phyloP scores from a whole-genome alignment of 92 coral and sea anemone genomes.

The Phenganax subtilis region DNA sequence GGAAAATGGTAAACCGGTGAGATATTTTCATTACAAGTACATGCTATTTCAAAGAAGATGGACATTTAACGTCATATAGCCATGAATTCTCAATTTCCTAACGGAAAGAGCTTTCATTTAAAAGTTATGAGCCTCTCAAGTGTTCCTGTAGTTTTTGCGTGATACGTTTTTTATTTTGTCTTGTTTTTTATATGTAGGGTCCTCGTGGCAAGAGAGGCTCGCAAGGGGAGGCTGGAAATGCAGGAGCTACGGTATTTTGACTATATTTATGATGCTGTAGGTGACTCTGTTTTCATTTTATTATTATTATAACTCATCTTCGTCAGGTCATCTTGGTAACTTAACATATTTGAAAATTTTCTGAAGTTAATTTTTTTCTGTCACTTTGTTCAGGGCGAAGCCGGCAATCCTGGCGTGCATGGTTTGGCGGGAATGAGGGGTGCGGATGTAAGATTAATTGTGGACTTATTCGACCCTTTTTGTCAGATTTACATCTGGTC shows the following conservation, averaged over 20 bases:
- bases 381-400: conserved; percentile 39
- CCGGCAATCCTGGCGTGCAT: conserved; percentile 42
- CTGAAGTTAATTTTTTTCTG: neutral
- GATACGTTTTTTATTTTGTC: neutral
- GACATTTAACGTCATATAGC: no score
- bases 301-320: neutral
- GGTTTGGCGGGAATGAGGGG: conserved; percentile 49
- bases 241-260: conserved; percentile 13
- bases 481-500: neutral
- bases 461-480: neutral
- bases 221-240: conserved; percentile 18
- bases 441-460: conserved; percentile 39
- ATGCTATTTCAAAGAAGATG: neutral
- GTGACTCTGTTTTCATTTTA: neutral
- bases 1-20: conserved; percentile 31
- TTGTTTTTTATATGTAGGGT: conserved; percentile 6
- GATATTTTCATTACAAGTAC: neutral
- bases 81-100: no score
- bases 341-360: neutral
- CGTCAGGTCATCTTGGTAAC: neutral
- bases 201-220: conserved; percentile 3
- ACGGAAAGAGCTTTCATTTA: no score
- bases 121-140: no score
- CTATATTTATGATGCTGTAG: neutral
- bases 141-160: neutral